Percentiles rank a stretch among this genome's conserved stretches.
phyloP scores from a whole-genome alignment of 2,888 invertebrate genomes.

The Brachylomia viminalis region DNA sequence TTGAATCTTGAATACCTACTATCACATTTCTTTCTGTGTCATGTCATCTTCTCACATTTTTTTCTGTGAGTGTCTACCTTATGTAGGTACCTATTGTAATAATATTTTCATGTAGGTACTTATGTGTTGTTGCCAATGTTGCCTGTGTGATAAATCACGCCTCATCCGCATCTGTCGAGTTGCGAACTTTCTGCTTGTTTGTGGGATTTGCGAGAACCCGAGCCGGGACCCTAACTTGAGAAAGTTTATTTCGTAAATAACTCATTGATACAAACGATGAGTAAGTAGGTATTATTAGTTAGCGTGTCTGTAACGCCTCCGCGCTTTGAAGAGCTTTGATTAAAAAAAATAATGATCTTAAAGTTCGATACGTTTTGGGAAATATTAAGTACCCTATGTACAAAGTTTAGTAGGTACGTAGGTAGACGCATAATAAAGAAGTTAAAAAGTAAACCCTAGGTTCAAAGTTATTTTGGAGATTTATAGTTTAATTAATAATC shows the following conservation, averaged over 20 bases:
- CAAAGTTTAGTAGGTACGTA: no score
- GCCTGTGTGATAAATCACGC: constrained; percentile 76
- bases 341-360: background rate
- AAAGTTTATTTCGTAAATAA: constrained; percentile 72
- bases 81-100: no score
- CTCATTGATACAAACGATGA: constrained; percentile 49
- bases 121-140: constrained; percentile 34
- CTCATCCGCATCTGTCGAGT: constrained; percentile 75
- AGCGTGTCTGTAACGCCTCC: background rate
- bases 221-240: constrained; percentile 67
- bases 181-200: constrained; percentile 74
- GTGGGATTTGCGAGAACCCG: constrained; percentile 68
- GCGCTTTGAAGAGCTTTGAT: background rate
- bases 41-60: no score
- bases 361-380: background rate
- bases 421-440: background rate
- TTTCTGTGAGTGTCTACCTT: no score
- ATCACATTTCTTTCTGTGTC: background rate
- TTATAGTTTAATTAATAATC: no score
- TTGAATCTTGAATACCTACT: background rate
- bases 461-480: background rate
- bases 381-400: no score
- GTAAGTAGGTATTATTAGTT: constrained; percentile 8
- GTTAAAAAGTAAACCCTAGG: background rate
- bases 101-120: constrained; percentile 32